Base-by-base conservation (phyloP, 1,140 invertebrate genomes). In the Oedothorax gibbosus region DNA sequence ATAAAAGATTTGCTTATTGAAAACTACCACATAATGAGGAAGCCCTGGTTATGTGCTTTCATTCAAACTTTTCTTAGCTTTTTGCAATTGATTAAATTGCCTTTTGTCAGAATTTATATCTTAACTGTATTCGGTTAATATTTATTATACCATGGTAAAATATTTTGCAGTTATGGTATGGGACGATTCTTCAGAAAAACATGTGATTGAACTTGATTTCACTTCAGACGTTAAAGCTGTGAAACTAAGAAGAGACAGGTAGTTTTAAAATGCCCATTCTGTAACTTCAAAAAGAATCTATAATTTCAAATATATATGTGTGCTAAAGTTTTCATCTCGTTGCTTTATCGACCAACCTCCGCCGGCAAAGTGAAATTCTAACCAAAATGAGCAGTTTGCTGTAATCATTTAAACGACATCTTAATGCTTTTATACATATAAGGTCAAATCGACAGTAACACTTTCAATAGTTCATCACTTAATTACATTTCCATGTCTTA, bases 141-240 rank as follows among this genome's bases (percentile, higher is more conserved):
- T 35, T 35, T 35, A 35, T 35, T 35, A 35, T 35, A n/a, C 5
- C 35, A 35, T 35, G 35, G 35, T 35, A 35, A 35, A 35, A 35
- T 66, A 5, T 54, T 62, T 72, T 91, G 50, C 88, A 95, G 96
- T 99, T 60, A 95, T 99, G 91, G 96, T 99, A 87, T 99, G 98
- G 98, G 98, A 99, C 91, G 98, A 99, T 91, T 90, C 98, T 66
- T 98, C 99, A 88, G 99, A 99, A 91, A 94, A 95, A 87, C 94
- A 96, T 87, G 96, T 98, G 11, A 98, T 99, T 88, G 95, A 96
- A 87, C 91, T 99, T 88, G 97, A 99, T 89, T 99, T 99, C 90
- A 97, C 96, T 89, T 94, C 94, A 75, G 95, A 96, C 77, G 97
- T 99, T 0, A 94, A 96, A 89, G 95, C 95, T 83, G 97, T 99